Evolutionary conservation across 2,888 invertebrate genomes (phyloP).

Genomic region (Hesperia comma): DNA sequence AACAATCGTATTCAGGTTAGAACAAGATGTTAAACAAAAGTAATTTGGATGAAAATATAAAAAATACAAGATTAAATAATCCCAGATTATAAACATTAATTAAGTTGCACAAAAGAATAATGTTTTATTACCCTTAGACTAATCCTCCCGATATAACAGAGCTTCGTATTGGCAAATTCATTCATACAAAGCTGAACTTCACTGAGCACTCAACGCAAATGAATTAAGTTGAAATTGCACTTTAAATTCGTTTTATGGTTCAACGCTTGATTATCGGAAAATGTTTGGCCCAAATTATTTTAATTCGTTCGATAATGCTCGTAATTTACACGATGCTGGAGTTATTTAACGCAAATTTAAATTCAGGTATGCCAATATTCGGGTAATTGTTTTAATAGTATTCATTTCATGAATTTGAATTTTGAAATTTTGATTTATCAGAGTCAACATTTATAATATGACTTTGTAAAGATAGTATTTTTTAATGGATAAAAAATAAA

Average conservation of each 20-base stretch:
- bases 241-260: slow-evolving; percentile 39
- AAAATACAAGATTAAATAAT: too few relatives aligned
- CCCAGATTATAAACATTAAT: too few relatives aligned
- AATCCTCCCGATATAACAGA: slow-evolving; percentile 45
- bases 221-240: slow-evolving; percentile 40
- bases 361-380: slow-evolving; percentile 31
- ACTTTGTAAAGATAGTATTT: neutral
- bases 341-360: slow-evolving; percentile 18
- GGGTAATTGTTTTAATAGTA: slow-evolving; percentile 15
- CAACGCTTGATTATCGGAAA: slow-evolving; percentile 40
- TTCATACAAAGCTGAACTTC: slow-evolving; percentile 63
- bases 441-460: neutral
- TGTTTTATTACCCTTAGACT: neutral
- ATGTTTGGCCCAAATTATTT: slow-evolving; percentile 36
- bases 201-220: slow-evolving; percentile 48
- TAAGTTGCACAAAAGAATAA: neutral
- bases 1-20: too few relatives aligned
- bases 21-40: too few relatives aligned
- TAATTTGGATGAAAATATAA: too few relatives aligned
- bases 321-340: slow-evolving; percentile 12
- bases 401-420: slow-evolving; percentile 4
- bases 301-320: slow-evolving; percentile 30
- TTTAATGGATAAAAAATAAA: too few relatives aligned
- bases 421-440: slow-evolving; percentile 2
- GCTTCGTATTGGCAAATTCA: slow-evolving; percentile 55